phyloP scores from a whole-genome alignment of 2,888 invertebrate species.

The Sussaba pulchella region DNA sequence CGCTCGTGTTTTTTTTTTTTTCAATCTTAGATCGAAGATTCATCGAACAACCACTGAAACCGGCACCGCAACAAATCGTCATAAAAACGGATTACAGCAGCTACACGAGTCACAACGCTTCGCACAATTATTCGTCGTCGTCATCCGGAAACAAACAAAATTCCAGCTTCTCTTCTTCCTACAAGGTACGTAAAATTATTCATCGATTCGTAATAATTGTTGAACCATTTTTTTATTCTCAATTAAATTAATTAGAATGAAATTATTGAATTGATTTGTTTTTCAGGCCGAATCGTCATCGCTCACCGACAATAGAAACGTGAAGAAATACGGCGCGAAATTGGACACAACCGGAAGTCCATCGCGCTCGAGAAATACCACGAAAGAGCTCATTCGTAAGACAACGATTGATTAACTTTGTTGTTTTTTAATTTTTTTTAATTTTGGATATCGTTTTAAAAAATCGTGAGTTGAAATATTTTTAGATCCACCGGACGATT shows the following conservation, averaged over 20 bases:
- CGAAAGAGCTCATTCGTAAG: conserved; percentile 94
- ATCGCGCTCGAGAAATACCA: conserved; percentile 94
- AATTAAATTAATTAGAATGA: background rate
- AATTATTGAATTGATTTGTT: too few relatives aligned
- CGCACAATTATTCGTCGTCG: conserved; percentile 69
- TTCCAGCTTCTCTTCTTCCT: conserved; percentile 70
- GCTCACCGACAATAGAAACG: conserved; percentile 83
- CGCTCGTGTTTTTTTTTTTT: conserved; percentile 22
- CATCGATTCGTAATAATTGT: background rate
- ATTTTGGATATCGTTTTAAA: background rate
- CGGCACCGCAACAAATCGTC: conserved; percentile 91
- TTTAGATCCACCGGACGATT: conserved; percentile 93
- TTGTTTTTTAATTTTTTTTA: background rate
- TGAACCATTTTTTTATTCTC: conserved; percentile 22
- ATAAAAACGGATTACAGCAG: conserved; percentile 86
- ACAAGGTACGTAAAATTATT: conserved; percentile 68
- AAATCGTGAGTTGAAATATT: background rate
- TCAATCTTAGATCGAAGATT: conserved; percentile 90
- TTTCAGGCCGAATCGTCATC: conserved; percentile 78
- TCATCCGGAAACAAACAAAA: conserved; percentile 69
- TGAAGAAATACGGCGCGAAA: conserved; percentile 89
- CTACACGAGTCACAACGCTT: conserved; percentile 73
- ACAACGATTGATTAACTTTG: conserved; percentile 72
- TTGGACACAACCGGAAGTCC: conserved; percentile 92
- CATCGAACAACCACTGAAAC: conserved; percentile 93